Base-by-base conservation (phyloP, 2,113 vertebrate species). In the Eira barbara region DNA sequence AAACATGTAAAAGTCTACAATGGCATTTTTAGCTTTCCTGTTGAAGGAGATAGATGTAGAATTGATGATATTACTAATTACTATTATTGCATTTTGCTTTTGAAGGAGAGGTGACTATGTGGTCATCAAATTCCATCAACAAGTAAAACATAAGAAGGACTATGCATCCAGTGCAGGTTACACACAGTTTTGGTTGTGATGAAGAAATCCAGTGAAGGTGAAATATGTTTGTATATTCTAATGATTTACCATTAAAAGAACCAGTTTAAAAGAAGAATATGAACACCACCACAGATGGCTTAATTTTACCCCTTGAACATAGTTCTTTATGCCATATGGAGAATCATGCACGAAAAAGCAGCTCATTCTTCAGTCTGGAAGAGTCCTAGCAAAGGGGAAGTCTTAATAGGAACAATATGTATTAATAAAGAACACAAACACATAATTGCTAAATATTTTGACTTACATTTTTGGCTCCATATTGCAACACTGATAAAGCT, bases 371-470 rank as follows among this genome's bases (percentile, higher is more conserved):
- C 59, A 73, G 73, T 89, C 34, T 86, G 59, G 52, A 82, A 88
- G n/a, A 89, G 78, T 80, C 15, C 42, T 69, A 71, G 73, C 34
- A 73, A 87, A 97, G 78, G 45, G 42, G 36, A 97, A 93, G 42
- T 63, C 67, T 91, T 90, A 92, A 71, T n/a, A 93, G 80, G 47
- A 93, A 57, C 47, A 82, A 78, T 67, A 52, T 89, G 61, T 80
- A 69, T 89, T 94, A 92, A 89, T 81, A 85, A 94, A 52, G 69
- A 85, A 96, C 29, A 89, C 10, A 89, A 80, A 94, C 42, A 82
- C 47, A 96, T 20, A 83, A 36, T 76, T 90, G 36, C 21, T 81
- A 85, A 97, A 94, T 95, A 93, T 84, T 97, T 97, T 92, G 79
- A 94, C 42, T 94, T 86, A 71, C 13, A 71, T 57, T 89, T 27